Percentiles rank a stretch among this genome's conserved stretches.
Conservation (phyloP, 2,888 invertebrate species). For the Diadegma fenestrale region DNA sequence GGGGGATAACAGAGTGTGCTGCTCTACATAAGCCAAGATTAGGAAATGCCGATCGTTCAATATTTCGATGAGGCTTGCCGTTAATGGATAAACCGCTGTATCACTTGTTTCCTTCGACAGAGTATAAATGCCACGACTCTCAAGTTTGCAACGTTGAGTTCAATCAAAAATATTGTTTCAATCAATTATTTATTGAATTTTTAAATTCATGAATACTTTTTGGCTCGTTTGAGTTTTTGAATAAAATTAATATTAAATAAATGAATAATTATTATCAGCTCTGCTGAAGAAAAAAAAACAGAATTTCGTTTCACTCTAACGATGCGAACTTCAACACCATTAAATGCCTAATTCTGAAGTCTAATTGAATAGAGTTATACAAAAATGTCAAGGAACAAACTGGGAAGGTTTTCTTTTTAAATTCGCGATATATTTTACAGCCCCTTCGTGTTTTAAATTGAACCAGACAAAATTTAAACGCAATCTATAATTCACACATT, state of each 20-base stretch:
- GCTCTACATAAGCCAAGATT: slow-evolving; percentile 5
- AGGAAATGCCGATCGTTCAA: slow-evolving; percentile 10
- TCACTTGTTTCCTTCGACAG: neutral
- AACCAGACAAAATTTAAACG: neutral
- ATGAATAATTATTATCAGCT: too few species aligned
- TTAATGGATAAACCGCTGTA: neutral
- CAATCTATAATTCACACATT: neutral
- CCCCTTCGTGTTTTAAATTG: neutral
- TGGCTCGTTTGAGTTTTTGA: too few species aligned
- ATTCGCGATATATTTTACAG: neutral
- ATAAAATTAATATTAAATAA: too few species aligned
- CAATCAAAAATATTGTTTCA: too few species aligned
- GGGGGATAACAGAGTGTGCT: slow-evolving; percentile 2
- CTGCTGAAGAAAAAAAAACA: too few species aligned
- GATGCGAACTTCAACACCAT: too few species aligned
- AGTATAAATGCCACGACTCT: too few species aligned
- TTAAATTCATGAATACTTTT: too few species aligned
- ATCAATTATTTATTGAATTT: too few species aligned
- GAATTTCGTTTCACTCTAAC: too few species aligned
- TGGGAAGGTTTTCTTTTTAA: neutral
- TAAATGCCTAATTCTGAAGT: too few species aligned
- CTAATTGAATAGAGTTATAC: neutral
- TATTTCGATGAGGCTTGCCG: neutral
- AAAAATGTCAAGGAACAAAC: neutral
- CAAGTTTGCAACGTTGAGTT: too few species aligned